phyloP scores from a whole-genome alignment of 1,140 invertebrate species.

The Radopholus similis region DNA sequence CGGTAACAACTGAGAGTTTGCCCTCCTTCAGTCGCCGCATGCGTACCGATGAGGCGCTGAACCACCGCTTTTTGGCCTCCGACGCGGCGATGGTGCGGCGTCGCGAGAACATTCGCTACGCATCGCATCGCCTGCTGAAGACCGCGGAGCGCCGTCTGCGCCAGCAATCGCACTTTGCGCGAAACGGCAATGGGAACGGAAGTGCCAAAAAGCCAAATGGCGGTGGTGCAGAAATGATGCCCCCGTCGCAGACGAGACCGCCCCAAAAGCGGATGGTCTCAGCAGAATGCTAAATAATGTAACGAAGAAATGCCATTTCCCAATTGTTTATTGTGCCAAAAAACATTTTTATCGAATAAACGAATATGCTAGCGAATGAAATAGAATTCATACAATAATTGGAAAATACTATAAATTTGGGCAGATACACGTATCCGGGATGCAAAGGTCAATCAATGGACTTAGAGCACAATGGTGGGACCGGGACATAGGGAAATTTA shows the following conservation, averaged over 20 bases:
- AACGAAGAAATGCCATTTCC: too few species aligned
- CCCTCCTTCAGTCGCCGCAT: conserved; percentile 76
- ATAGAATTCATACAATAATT: too few species aligned
- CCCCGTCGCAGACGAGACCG: not conserved
- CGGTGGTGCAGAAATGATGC: not conserved
- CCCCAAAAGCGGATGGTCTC: not conserved
- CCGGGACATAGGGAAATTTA: too few species aligned
- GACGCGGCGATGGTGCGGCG: conserved; percentile 88
- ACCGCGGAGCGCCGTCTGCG: conserved; percentile 44
- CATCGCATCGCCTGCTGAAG: conserved; percentile 56
- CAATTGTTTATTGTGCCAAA: not conserved
- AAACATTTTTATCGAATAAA: too few species aligned
- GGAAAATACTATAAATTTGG: too few species aligned
- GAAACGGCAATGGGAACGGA: conserved; percentile 1
- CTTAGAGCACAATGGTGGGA: too few species aligned
- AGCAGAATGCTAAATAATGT: conserved; percentile 6
- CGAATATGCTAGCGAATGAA: too few species aligned
- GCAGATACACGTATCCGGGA: too few species aligned
- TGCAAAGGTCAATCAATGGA: too few species aligned
- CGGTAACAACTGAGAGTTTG: not conserved
- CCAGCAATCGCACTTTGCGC: conserved; percentile 21
- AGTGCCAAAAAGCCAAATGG: not conserved
- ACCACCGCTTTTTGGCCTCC: conserved; percentile 86
- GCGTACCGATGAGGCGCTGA: conserved; percentile 83
- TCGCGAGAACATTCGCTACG: conserved; percentile 72